These are phyloP conservation scores for Reinhardtius hippoglossoides DNA, from an alignment of 2,113 vertebrate genomes.

Conservation along the genomic window DNA sequence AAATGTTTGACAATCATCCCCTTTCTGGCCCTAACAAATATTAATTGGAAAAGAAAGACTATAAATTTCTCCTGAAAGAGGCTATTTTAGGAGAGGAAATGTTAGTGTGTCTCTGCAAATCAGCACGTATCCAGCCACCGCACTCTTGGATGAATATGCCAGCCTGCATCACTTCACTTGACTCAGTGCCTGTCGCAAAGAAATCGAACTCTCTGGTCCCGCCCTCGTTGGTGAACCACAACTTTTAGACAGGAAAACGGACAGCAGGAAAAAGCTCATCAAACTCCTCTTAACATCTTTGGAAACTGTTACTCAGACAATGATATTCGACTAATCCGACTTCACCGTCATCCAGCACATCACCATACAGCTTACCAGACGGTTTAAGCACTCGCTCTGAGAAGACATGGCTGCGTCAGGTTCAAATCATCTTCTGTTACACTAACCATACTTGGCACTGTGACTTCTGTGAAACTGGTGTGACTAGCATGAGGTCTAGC, in stretches of 20 bases:
- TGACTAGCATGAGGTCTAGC: constrained; percentile 63
- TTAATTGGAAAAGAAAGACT: constrained; percentile 4
- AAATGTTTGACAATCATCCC: not conserved
- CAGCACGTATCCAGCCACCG: constrained; percentile 54
- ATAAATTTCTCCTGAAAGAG: constrained; percentile 22
- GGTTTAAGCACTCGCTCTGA: constrained; percentile 30
- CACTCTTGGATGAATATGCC: constrained; percentile 54
- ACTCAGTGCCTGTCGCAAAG: constrained; percentile 64
- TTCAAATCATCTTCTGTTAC: constrained; percentile 64
- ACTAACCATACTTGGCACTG: constrained; percentile 68
- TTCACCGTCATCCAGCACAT: constrained; percentile 36
- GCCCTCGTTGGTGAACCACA: constrained; percentile 71
- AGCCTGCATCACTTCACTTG: constrained; percentile 62
- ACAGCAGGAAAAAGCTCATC: constrained; percentile 76
- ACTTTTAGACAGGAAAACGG: constrained; percentile 67
- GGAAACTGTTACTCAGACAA: constrained; percentile 76
- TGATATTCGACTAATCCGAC: constrained; percentile 64
- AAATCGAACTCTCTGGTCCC: constrained; percentile 60
- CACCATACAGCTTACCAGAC: constrained; percentile 47
- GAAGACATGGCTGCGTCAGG: constrained; percentile 57
- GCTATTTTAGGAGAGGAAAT: constrained; percentile 47
- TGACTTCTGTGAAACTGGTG: constrained; percentile 66
- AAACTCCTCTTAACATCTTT: constrained; percentile 68
- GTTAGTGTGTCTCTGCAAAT: constrained; percentile 54
- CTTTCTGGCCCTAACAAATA: constrained; percentile 3